These are phyloP conservation scores for Elysia chlorotica DNA, from an alignment of 1,140 invertebrate genomes.

Conservation along the genomic window DNA sequence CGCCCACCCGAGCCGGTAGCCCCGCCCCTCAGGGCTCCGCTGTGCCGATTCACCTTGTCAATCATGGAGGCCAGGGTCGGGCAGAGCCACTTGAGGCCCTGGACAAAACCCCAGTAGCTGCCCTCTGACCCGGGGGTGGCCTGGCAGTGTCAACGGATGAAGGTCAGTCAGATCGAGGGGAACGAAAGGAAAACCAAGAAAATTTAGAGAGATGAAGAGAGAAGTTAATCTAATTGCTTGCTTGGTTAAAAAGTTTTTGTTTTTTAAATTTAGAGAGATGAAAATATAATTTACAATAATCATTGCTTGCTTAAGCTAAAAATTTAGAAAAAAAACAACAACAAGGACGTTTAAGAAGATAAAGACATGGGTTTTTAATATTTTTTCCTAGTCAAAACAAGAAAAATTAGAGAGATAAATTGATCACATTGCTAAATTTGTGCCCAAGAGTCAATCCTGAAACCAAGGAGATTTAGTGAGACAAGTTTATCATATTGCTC, in stretches of 20 bases:
- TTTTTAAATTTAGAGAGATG: background rate
- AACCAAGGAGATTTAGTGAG: no score
- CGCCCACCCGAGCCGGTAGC: no score
- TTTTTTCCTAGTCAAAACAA: background rate
- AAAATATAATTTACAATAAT: background rate
- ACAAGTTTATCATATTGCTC: no score
- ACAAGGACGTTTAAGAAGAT: background rate
- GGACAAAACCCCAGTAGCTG: slow-evolving; percentile 11
- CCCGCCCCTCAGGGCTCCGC: background rate
- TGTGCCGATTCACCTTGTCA: background rate
- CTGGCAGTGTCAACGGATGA: no score
- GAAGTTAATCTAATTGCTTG: background rate
- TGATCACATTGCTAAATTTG: background rate
- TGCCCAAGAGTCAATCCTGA: no score
- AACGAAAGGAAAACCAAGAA: no score
- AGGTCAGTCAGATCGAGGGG: no score
- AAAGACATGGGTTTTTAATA: background rate
- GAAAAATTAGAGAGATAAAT: background rate
- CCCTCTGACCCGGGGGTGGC: background rate
- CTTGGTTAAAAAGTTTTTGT: background rate
- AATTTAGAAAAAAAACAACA: background rate
- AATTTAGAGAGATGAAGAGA: background rate
- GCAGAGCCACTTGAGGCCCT: slow-evolving; percentile 16
- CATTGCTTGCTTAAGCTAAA: background rate
- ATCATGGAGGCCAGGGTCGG: slow-evolving; percentile 4